Base-by-base conservation (phyloP, 37 sponge, comb jelly and placozoan genomes). In the Bolinopsis microptera region DNA sequence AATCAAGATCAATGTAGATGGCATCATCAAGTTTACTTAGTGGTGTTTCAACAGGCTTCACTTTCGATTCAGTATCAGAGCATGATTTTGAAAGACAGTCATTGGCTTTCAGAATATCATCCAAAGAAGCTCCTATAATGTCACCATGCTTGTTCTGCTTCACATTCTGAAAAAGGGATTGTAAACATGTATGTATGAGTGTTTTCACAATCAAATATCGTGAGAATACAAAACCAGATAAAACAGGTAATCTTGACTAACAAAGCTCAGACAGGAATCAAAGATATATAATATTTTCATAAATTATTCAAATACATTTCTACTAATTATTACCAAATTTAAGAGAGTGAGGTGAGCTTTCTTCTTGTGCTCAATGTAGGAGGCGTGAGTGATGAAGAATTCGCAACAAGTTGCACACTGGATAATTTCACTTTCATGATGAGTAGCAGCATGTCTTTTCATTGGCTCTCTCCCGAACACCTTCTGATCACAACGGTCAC, bases 61-160 rank as follows among this genome's bases (percentile, higher is more conserved):
- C 5, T 13, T 48, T 48, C 13, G 61, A 48, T 5, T 13, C 61
- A 48, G 61, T 13, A 18, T 48, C 61, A 48, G 35, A 77, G 3
- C 33, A 32, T 35, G 80, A 0, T 77, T 32, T 77, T 21, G 90
- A 41, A 16, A 86, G 90, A 27, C 90, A 86, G 18, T 86, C 90
- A 22, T 86, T 39, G n/a, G 90, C 90, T 3, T 39, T 86, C 26
- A 86, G 61, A 41, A 86, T 34, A 2, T 86, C 90, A 24, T 86
- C 90, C 40, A 86, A 25, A 1, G 61, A 41, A 86, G 26, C 32
- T 23, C 90, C 90, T 30, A 38, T 38, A 0, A 86, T 39, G 39
- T 86, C 90, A 24, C 90, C 90, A 41, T 86, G 90, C 41, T 86
- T 39, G 48, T 86, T 86, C 13, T 86, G 41, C 48, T 86, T 39